phyloP scores from a whole-genome alignment of 2,113 vertebrate species.

The Sclerurus mexicanus region DNA sequence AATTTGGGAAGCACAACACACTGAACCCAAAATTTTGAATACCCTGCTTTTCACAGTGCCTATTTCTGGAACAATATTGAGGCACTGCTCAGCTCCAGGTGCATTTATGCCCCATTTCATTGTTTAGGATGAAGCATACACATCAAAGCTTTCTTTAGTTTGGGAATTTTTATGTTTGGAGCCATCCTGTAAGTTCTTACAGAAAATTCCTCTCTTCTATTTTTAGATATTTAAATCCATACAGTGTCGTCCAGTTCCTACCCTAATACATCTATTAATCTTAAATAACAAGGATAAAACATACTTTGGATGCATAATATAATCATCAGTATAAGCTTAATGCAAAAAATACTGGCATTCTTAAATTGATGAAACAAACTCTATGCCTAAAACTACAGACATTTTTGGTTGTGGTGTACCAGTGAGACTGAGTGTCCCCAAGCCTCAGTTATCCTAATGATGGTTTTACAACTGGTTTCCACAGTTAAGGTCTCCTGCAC shows the following conservation, averaged over 20 bases:
- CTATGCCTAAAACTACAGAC: neutral
- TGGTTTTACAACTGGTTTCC: neutral
- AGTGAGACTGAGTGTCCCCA: neutral
- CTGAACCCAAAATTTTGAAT: neutral
- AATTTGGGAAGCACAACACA: neutral
- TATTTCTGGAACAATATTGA: neutral
- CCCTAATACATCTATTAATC: neutral
- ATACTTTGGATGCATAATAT: neutral
- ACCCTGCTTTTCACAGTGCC: neutral
- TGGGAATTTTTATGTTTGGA: neutral
- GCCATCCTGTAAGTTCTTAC: neutral
- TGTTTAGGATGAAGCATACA: neutral
- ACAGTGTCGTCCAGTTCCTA: neutral
- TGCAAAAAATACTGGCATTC: neutral
- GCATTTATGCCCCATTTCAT: neutral
- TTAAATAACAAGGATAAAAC: neutral
- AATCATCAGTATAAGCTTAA: neutral
- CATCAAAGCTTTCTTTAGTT: neutral
- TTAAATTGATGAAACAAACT: neutral
- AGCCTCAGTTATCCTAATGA: neutral
- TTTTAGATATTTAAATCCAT: neutral
- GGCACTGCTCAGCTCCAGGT: neutral
- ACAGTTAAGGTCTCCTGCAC: neutral
- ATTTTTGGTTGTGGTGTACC: neutral
- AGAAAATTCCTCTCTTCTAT: neutral